Conservation (phyloP, 2,888 invertebrate genomes). For the Cyclophora punctaria region DNA sequence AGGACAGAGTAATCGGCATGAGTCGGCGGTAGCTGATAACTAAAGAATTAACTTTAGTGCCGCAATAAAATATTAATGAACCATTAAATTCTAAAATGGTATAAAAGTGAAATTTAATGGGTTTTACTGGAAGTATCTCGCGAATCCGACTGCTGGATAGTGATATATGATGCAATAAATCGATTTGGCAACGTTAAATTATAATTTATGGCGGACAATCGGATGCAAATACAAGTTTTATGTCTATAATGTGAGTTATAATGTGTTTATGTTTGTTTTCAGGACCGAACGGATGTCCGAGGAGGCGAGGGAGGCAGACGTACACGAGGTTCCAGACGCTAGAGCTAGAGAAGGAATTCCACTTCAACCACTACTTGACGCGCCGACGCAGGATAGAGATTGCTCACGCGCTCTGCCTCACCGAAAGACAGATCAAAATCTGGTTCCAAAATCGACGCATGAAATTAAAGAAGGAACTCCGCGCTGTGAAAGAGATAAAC, state of each 20-base stretch:
- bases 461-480: constrained; percentile 96
- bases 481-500: constrained; percentile 96
- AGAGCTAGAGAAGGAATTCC: constrained; percentile 98
- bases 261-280: constrained; percentile 59
- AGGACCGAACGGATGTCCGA: constrained; percentile 97
- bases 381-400: constrained; percentile 97
- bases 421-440: constrained; percentile 97
- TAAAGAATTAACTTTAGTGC: constrained; percentile 69
- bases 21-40: constrained; percentile 61
- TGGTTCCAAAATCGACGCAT: constrained; percentile 98
- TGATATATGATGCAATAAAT: constrained; percentile 65
- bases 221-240: constrained; percentile 20
- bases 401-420: constrained; percentile 95
- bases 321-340: constrained; percentile 98
- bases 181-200: constrained; percentile 40
- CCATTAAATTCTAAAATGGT: constrained; percentile 70
- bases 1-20: constrained; percentile 46
- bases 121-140: constrained; percentile 51
- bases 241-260: constrained; percentile 13
- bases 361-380: constrained; percentile 98
- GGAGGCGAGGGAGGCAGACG: constrained; percentile 95
- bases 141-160: constrained; percentile 44
- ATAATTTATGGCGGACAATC: constrained; percentile 30
- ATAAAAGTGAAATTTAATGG: constrained; percentile 72
- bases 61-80: constrained; percentile 70